These are phyloP conservation scores for Tribolium castaneum DNA, from an alignment of 1,140 invertebrate genomes.

Conservation along the genomic window DNA sequence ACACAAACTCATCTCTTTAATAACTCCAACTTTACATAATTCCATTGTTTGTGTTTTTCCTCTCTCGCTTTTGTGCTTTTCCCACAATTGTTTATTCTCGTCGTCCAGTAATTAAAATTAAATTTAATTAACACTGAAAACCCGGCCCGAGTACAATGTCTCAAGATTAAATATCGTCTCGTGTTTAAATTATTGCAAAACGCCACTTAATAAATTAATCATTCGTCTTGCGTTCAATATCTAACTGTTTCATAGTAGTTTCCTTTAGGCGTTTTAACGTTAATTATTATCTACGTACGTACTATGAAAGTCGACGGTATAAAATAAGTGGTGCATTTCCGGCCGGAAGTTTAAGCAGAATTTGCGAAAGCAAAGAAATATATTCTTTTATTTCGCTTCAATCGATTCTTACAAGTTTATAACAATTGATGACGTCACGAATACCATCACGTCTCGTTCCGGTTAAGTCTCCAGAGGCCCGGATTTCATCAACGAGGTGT, in stretches of 20 bases:
- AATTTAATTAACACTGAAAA: not conserved
- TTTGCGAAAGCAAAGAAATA: not conserved
- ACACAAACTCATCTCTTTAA: not conserved
- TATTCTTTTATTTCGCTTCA: not conserved
- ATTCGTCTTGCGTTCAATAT: too few species aligned
- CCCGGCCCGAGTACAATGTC: not conserved
- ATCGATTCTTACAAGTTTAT: not conserved
- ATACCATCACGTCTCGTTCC: constrained; percentile 7
- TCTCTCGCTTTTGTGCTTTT: not conserved
- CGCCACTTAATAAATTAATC: not conserved
- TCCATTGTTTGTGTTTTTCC: not conserved
- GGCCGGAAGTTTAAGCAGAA: too few species aligned
- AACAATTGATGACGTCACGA: not conserved
- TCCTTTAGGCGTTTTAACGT: not conserved
- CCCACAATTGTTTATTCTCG: not conserved
- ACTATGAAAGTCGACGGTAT: too few species aligned
- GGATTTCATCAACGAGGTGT: constrained; percentile 12
- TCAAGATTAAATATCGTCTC: not conserved
- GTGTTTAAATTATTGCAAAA: not conserved
- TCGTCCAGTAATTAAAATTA: not conserved
- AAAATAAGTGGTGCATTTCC: too few species aligned
- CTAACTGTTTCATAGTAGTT: not conserved
- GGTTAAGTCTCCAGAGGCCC: not conserved
- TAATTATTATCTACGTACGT: not conserved
- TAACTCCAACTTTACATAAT: not conserved